phyloP scores from a whole-genome alignment of 2,797 vertebrate genomes.

The Pampus argenteus region DNA sequence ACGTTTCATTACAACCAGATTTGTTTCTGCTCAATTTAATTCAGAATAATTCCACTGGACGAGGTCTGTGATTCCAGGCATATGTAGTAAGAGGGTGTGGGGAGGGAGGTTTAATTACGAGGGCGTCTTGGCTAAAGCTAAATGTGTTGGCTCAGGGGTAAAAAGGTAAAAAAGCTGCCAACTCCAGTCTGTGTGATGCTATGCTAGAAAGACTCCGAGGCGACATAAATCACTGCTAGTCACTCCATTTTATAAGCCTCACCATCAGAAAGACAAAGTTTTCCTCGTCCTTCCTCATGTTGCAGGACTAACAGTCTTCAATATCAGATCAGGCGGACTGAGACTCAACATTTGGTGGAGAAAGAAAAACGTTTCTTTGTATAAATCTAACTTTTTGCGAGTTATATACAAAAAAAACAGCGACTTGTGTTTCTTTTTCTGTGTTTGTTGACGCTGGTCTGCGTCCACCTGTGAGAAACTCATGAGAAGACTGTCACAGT shows the following conservation, averaged over 20 bases:
- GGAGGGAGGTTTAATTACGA: slow-evolving; percentile 52
- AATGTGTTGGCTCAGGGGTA: slow-evolving; percentile 41
- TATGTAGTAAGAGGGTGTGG: slow-evolving; percentile 66
- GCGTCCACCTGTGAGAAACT: slow-evolving; percentile 39
- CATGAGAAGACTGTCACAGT: slow-evolving; percentile 26
- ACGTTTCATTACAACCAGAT: slow-evolving; percentile 42
- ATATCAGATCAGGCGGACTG: background rate
- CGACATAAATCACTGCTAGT: background rate
- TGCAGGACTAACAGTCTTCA: background rate
- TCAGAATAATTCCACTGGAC: slow-evolving; percentile 33
- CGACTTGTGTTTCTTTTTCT: slow-evolving; percentile 18
- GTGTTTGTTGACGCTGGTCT: slow-evolving; percentile 30
- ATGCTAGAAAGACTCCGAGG: slow-evolving; percentile 7
- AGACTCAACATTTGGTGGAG: slow-evolving; percentile 9
- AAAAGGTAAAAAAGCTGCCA: slow-evolving; percentile 47
- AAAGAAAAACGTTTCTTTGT: slow-evolving; percentile 3
- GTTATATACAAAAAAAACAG: slow-evolving; percentile 40
- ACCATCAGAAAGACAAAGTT: background rate
- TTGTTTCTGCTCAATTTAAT: slow-evolving; percentile 37
- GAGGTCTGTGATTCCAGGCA: slow-evolving; percentile 53
- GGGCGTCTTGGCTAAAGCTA: slow-evolving; percentile 55
- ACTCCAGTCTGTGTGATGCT: slow-evolving; percentile 26
- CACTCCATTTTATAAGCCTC: slow-evolving; percentile 3
- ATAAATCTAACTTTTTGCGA: slow-evolving; percentile 4
- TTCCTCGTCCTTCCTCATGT: background rate